Percentiles rank a stretch among this genome's conserved stretches.
Conservation (phyloP, 1,140 invertebrate genomes). For the Drosophila kikkawai region DNA sequence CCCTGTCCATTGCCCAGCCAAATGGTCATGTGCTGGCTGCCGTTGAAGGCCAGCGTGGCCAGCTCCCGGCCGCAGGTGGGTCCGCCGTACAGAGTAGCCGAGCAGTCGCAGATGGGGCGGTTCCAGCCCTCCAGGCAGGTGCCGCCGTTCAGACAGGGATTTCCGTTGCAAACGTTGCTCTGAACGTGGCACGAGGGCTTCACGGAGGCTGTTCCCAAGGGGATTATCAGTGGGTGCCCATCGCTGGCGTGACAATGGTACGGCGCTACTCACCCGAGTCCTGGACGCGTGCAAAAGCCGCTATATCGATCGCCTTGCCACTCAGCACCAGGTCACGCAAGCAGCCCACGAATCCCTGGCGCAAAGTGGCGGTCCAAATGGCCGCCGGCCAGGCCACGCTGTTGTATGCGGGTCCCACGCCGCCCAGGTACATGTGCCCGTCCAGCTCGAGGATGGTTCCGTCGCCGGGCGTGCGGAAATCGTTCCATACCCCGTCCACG, state of each 20-base stretch:
- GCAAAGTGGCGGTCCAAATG: slow-evolving; percentile 95
- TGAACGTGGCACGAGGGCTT: slow-evolving; percentile 93
- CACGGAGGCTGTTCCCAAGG: slow-evolving; percentile 89
- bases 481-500: slow-evolving; percentile 94
- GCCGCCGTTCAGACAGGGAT: slow-evolving; percentile 96
- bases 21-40: slow-evolving; percentile 93
- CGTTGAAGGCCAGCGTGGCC: slow-evolving; percentile 94
- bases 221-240: slow-evolving; percentile 35
- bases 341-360: slow-evolving; percentile 97
- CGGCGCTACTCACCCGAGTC: slow-evolving; percentile 90
- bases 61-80: slow-evolving; percentile 97
- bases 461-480: slow-evolving; percentile 94
- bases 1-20: slow-evolving; percentile 90
- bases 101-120: slow-evolving; percentile 97
- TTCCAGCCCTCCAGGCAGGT: slow-evolving; percentile 98
- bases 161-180: slow-evolving; percentile 90
- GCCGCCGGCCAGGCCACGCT: slow-evolving; percentile 92
- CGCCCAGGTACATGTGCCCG: slow-evolving; percentile 95
- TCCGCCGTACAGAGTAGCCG: slow-evolving; percentile 94
- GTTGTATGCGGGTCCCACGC: slow-evolving; percentile 91
- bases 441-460: slow-evolving; percentile 94
- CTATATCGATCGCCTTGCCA: slow-evolving; percentile 96
- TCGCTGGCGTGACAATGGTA: slow-evolving; percentile 15
- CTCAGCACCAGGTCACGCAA: slow-evolving; percentile 97
- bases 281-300: slow-evolving; percentile 94